A percentile compares a stretch with the other conserved stretches of the same genome.
Evolutionary conservation across 2,113 vertebrate species (phyloP).

Genomic region (Lamprologus callipterus): DNA sequence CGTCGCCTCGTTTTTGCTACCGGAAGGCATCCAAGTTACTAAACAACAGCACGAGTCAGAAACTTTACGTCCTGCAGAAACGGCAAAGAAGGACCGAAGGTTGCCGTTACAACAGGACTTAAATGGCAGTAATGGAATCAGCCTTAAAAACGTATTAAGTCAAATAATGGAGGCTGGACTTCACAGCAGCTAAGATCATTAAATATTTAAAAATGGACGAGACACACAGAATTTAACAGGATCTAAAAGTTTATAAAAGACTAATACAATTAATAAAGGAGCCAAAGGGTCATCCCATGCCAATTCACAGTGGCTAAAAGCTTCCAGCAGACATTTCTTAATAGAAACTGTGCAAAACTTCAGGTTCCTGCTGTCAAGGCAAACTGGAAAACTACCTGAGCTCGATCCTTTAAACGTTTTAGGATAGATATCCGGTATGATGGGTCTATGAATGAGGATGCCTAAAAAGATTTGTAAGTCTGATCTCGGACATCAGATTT

Average conservation of each 20-base stretch:
- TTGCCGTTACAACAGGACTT: background rate
- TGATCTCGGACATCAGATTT: background rate
- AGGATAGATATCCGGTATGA: accelerated
- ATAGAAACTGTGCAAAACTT: background rate
- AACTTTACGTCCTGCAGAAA: no score
- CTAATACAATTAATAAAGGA: background rate
- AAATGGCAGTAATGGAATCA: background rate
- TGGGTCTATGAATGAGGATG: background rate
- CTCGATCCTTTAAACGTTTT: accelerated
- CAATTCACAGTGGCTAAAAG: background rate
- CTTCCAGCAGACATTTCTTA: background rate
- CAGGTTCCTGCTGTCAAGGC: accelerated
- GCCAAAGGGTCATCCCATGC: background rate
- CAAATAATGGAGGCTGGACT: background rate
- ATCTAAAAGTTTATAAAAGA: background rate
- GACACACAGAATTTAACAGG: background rate
- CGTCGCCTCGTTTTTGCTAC: no score
- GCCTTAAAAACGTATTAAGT: background rate
- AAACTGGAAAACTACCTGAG: background rate
- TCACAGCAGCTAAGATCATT: background rate
- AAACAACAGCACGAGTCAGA: accelerated
- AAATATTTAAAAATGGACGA: background rate
- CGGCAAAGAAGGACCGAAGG: no score
- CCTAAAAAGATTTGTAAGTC: background rate
- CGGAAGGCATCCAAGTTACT: no score